Conservation (phyloP, 2,113 vertebrate species). For the Pseudonaja textilis region DNA sequence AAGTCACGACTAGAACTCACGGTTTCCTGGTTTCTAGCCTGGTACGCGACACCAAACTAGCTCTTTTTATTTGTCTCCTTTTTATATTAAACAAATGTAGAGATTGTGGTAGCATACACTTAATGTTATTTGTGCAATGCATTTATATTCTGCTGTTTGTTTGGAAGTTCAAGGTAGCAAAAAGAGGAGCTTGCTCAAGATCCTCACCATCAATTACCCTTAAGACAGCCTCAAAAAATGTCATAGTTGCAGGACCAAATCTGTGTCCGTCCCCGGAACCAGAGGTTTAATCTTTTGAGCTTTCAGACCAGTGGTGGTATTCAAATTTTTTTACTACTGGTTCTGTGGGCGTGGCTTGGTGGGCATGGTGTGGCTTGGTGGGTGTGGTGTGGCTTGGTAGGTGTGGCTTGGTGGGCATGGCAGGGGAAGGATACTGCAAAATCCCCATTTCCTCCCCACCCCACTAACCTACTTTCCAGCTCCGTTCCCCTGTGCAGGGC, state of each 20-base stretch:
- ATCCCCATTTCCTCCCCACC: too few relatives aligned
- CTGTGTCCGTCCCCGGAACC: neutral
- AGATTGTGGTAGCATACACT: neutral
- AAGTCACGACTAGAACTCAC: neutral
- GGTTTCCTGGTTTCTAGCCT: neutral
- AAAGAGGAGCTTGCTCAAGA: neutral
- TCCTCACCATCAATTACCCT: neutral
- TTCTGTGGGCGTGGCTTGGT: too few relatives aligned
- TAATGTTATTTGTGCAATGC: neutral
- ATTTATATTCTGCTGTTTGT: neutral
- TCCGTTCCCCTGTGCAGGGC: too few relatives aligned
- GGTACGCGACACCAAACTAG: neutral
- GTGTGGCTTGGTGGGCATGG: too few relatives aligned
- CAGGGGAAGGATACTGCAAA: too few relatives aligned
- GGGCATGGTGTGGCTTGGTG: too few relatives aligned
- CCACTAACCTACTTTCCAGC: too few relatives aligned
- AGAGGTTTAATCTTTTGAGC: neutral
- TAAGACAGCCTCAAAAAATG: neutral
- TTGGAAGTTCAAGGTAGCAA: neutral
- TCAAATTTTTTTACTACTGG: too few relatives aligned
- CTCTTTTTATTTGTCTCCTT: neutral
- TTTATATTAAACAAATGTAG: neutral
- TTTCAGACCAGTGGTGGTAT: neutral
- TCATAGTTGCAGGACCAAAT: neutral
- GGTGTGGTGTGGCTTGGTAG: too few relatives aligned